Evolutionary conservation across 30 jellyfish, hydroid and myxozoan genomes (phyloP).

Genomic region (Haliclystus octoradiatus): DNA sequence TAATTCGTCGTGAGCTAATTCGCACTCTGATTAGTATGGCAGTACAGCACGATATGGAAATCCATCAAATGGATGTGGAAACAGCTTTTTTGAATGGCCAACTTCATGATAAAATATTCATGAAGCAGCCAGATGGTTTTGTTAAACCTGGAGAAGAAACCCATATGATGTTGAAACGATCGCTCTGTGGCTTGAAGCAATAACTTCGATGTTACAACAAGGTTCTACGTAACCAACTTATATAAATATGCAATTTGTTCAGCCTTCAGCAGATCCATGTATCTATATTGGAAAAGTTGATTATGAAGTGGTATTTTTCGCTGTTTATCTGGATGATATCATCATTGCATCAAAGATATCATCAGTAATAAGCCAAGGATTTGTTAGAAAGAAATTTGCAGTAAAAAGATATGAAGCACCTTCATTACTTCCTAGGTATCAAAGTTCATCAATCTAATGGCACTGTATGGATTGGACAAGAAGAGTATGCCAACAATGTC

Average conservation of each 20-base stretch:
- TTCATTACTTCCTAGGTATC: neutral
- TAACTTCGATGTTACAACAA: neutral
- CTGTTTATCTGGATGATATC: neutral
- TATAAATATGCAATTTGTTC: neutral
- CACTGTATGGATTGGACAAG: constrained; percentile 8
- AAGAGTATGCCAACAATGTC: neutral
- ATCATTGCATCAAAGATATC: neutral
- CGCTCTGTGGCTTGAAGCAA: neutral
- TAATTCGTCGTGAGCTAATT: neutral
- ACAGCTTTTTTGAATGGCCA: neutral
- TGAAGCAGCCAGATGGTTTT: constrained; percentile 3
- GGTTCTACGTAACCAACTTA: neutral
- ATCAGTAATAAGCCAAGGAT: neutral
- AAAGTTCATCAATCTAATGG: neutral
- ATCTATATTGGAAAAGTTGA: neutral
- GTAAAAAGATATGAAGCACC: neutral
- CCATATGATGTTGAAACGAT: neutral
- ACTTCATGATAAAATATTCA: neutral
- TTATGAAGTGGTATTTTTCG: neutral
- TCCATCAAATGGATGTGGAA: constrained; percentile 3
- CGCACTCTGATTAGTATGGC: constrained; percentile 5
- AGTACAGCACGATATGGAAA: neutral
- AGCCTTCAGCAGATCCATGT: constrained; percentile 5
- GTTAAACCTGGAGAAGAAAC: neutral
- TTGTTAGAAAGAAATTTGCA: neutral